Base-by-base conservation (phyloP, 2,113 vertebrate species). In the Hylia prasina region DNA sequence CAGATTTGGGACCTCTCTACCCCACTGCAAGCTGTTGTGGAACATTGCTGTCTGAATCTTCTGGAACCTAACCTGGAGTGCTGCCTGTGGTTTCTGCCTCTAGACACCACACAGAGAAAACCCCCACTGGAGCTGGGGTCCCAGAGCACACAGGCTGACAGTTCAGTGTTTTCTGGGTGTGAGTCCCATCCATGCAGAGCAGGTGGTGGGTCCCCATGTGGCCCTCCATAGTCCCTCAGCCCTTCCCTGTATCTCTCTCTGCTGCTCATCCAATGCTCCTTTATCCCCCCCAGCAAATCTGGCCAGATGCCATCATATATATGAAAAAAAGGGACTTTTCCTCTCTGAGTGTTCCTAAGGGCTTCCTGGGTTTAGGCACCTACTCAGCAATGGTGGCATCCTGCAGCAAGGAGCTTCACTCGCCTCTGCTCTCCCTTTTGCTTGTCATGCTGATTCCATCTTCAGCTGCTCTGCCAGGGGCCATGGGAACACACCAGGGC, bases 381-480 rank as follows among this genome's bases (percentile, higher is more conserved):
- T 45, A 13, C 44, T 75, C 1, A 2, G 44, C 33, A 22, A 12
- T 11, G 45, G 33, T 37, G 56, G n/a, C 69, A 73, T 10, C 23
- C 51, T 77, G 48, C 31, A 53, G 47, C 3, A 4, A 58, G 53
- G 31, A 78, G 15, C 53, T 72, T 51, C 70, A 27, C 30, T 42
- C 0, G 0, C 17, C 50, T 24, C 66, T 57, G 15, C 11, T 3
- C 28, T 48, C 24, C 28, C 33, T 57, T 75, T 40, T 1, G 4
- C 33, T 48, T 39, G 50, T 54, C 1, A 3, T n/a, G 13, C 30
- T 15, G 64, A 33, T 63, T 63, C 47, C 72, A 45, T 56, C 35
- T 35, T 39, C 44, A 37, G 39, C 15, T 44, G 31, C 70, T 44
- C 53, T 7, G 18, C 14, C 11, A 8, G 65, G 44, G 1, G 1